A percentile compares a stretch with the other conserved stretches of the same genome.
Conservation (phyloP, 2,797 vertebrate species). For the Danio jaintianensis region DNA sequence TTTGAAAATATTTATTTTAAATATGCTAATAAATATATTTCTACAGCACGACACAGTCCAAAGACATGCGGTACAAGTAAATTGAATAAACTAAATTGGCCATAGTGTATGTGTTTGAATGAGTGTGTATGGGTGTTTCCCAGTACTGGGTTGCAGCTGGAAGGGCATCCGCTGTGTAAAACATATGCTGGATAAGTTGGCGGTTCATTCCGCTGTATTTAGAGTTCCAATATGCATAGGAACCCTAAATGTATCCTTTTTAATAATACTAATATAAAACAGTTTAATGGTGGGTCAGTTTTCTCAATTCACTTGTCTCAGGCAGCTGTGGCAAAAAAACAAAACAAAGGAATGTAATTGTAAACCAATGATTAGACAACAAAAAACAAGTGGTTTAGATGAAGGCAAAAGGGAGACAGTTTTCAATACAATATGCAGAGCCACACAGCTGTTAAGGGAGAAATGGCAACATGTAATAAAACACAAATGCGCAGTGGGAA, state of each 20-base stretch:
- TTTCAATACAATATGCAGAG: conserved; percentile 33
- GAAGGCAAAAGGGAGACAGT: conserved; percentile 19
- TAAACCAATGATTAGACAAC: conserved; percentile 16
- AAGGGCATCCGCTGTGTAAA: too few species aligned
- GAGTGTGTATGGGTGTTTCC: too few species aligned
- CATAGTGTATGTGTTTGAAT: too few species aligned
- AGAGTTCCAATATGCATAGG: background rate
- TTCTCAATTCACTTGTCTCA: background rate
- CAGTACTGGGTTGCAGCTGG: too few species aligned
- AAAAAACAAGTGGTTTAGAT: conserved; percentile 26
- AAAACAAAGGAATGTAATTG: conserved; percentile 7
- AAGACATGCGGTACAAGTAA: too few species aligned
- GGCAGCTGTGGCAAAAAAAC: conserved; percentile 21
- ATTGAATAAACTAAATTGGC: too few species aligned
- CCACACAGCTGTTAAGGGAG: conserved; percentile 22
- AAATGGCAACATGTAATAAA: conserved; percentile 20
- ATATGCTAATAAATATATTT: too few species aligned
- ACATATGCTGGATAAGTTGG: too few species aligned
- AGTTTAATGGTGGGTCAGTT: background rate
- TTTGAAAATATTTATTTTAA: too few species aligned
- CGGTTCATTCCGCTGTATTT: too few species aligned
- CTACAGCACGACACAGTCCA: too few species aligned
- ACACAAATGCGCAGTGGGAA: conserved; percentile 11
- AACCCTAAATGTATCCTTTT: background rate
- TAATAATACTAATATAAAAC: background rate